Evolutionary conservation across 2,888 invertebrate species (phyloP), one percentile per base, ranked within the genome.

Genomic region (Drosophila macrospina): DNA sequence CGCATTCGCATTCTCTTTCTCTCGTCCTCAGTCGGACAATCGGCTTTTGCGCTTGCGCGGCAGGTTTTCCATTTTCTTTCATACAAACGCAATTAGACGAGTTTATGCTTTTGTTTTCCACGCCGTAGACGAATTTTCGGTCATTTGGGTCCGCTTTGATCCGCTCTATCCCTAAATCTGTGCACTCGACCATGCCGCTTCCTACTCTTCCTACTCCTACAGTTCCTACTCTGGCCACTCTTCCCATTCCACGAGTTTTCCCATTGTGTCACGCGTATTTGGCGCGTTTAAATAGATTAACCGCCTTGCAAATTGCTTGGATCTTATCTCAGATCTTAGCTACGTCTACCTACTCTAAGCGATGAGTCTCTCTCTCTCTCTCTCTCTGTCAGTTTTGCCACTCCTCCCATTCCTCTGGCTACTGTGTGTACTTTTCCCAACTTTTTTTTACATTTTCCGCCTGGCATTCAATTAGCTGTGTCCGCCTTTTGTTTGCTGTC

Each of bases 241-340:
- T 60, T 52, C 45, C 41, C 30, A 34, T 44, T 28, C 42, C 42
- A 54, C 69, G 47, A 32, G 47, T 20, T 73, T 78, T 71, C 51
- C 74, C 74, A 76, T 90, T 90, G 83, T 84, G 79, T 79, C 82
- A 77, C 78, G 78, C 80, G 88, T 85, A 89, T 89, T 91, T 91
- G 88, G 88, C 88, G 90, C 90, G 86, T 89, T 91, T 92, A 92
- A 92, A 92, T 90, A 92, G 92, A 92, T 92, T 92, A 92, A 91
- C 91, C 91, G 92, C 92, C 92, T 91, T 89, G 91, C 90, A 91
- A 91, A 90, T 91, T 91, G 89, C 85, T 84, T 78, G 76, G 66
- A 69, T 74, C 69, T 65, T 88, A 88, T 85, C 88, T 74, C 68
- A 60, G 67, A 81, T 73, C 52, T 8, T 10, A 34, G 52, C 56